A percentile compares a stretch with the other conserved stretches of the same genome.
Evolutionary conservation across 2,888 invertebrate species (phyloP).

Genomic region (Pachycephus smyrnensis): DNA sequence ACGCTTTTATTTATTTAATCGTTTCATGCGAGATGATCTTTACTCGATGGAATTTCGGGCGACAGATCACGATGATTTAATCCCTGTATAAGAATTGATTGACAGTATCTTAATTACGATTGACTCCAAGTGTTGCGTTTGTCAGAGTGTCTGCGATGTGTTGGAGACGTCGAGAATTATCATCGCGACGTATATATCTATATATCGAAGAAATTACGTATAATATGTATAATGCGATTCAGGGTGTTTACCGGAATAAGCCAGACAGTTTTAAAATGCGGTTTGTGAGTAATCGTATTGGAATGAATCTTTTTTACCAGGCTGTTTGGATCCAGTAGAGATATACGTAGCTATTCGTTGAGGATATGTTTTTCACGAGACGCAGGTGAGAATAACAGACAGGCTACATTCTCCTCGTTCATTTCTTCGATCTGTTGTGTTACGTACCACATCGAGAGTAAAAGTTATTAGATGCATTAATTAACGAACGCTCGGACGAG

Average conservation of each 20-base stretch:
- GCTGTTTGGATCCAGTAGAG: not conserved
- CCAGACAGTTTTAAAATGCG: not conserved
- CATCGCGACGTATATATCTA: conserved; percentile 11
- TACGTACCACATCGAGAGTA: not conserved
- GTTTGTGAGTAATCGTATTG: not conserved
- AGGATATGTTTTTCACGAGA: not conserved
- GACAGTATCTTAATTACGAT: not conserved
- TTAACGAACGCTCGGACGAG: not conserved
- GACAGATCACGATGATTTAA: not conserved
- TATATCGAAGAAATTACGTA: not conserved
- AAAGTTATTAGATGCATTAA: not conserved
- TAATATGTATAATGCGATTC: not conserved
- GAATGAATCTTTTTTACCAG: not conserved
- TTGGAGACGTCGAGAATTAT: conserved; percentile 18
- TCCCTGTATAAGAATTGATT: not conserved
- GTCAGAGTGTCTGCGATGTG: conserved; percentile 10
- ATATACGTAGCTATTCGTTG: not conserved
- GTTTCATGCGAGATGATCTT: not conserved
- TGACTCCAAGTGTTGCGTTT: not conserved
- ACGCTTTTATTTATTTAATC: not conserved
- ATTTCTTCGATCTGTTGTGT: not conserved
- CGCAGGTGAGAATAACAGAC: not conserved
- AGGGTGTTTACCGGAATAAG: not conserved
- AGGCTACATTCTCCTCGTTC: not conserved
- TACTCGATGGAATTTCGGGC: not conserved